Percentiles rank a stretch among this genome's conserved stretches.
These are phyloP conservation scores for Anthophora plumipes DNA, from an alignment of 2,888 invertebrate species.

Conservation along the genomic window DNA sequence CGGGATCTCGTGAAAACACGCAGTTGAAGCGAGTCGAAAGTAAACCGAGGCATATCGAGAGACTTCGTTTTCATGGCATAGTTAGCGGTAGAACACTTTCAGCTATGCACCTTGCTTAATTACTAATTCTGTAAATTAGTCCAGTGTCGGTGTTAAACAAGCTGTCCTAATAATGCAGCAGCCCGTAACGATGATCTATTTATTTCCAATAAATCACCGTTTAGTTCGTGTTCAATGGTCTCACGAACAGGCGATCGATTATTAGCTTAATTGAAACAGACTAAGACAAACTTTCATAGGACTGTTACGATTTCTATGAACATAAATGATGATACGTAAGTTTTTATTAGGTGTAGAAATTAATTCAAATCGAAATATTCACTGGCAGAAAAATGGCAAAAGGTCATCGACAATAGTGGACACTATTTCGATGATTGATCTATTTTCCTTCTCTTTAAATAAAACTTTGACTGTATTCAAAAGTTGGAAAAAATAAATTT, in stretches of 20 bases:
- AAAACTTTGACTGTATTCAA: too few species aligned
- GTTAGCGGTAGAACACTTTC: conserved; percentile 25
- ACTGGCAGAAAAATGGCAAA: too few species aligned
- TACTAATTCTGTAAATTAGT: conserved; percentile 57
- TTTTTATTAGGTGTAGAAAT: too few species aligned
- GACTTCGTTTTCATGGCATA: conserved; percentile 26
- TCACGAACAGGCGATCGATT: neutral
- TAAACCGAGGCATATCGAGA: conserved; percentile 54
- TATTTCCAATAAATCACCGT: conserved; percentile 38
- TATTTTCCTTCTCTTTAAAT: too few species aligned
- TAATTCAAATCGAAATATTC: too few species aligned
- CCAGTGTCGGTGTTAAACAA: conserved; percentile 38
- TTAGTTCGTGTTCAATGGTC: neutral
- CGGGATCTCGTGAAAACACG: conserved; percentile 4
- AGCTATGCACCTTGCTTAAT: neutral
- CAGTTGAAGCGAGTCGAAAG: conserved; percentile 31
- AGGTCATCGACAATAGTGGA: too few species aligned
- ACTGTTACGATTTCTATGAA: too few species aligned
- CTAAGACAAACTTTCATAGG: too few species aligned
- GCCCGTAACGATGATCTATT: conserved; percentile 36
- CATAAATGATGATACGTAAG: too few species aligned
- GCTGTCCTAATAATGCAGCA: conserved; percentile 54
- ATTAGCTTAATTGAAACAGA: neutral
- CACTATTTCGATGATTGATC: too few species aligned
- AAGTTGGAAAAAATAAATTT: too few species aligned